A percentile compares a stretch with the other conserved stretches of the same genome.
Conservation (phyloP, 2,888 invertebrate species). For the Yponomeuta evonymella region DNA sequence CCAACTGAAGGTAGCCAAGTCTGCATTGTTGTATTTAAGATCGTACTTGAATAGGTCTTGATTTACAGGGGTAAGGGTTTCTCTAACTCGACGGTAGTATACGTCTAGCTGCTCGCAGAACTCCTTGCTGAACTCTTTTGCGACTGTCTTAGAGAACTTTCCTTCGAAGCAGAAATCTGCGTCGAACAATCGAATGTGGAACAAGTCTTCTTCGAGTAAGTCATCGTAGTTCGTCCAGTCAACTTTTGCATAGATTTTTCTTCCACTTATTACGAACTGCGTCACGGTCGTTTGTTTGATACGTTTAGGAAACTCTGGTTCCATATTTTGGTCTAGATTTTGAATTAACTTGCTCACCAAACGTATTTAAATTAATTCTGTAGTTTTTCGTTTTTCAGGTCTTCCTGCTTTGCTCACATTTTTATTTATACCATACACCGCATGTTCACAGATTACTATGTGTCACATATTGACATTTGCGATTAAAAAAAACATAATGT, state of each 20-base stretch:
- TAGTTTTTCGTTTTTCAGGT: no score
- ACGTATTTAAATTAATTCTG: no score
- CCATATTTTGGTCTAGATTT: neutral
- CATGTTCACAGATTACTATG: no score
- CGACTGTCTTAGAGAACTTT: neutral
- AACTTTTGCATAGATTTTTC: neutral
- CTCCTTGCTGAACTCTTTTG: neutral
- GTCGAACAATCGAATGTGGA: neutral
- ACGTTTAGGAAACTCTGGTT: neutral
- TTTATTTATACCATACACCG: no score
- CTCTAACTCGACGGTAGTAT: neutral
- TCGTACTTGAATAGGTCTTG: conserved; percentile 14
- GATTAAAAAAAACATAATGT: no score
- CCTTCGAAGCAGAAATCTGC: neutral
- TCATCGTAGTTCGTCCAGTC: neutral
- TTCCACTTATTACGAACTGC: neutral
- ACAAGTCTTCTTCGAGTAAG: neutral
- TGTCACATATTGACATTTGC: no score
- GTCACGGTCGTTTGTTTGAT: neutral
- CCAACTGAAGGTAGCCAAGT: conserved; percentile 44
- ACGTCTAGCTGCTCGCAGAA: neutral
- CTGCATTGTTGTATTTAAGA: conserved; percentile 17
- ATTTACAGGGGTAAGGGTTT: neutral
- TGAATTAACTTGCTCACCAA: no score
- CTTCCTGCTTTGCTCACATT: no score